Percentiles rank a stretch among this genome's conserved stretches.
Conservation (phyloP, 2,888 invertebrate species). For the Fragum sueziense region DNA sequence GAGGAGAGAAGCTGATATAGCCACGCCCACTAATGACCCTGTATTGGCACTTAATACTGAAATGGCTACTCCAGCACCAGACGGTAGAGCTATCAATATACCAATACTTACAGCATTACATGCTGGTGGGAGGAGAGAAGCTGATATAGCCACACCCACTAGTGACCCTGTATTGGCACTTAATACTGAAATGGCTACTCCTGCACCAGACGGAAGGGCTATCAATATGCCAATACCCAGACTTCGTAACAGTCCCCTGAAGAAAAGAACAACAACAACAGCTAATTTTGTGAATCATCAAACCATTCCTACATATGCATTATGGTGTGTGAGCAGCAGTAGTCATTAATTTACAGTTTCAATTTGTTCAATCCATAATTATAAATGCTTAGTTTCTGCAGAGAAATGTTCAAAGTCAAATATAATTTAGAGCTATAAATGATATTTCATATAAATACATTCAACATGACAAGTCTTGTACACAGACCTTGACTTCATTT, state of each 20-base stretch:
- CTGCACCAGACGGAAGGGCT: slow-evolving; percentile 91
- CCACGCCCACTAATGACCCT: slow-evolving; percentile 91
- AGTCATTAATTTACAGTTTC: no score
- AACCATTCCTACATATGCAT: no score
- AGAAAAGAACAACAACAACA: neutral
- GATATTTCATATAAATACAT: no score
- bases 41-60: slow-evolving; percentile 91
- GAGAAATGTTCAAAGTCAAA: no score
- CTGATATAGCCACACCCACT: slow-evolving; percentile 92
- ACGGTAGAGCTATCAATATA: slow-evolving; percentile 89
- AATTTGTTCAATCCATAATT: no score
- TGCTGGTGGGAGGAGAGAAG: slow-evolving; percentile 90
- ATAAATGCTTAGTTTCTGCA: no score
- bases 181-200: slow-evolving; percentile 90
- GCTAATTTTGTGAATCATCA: no score
- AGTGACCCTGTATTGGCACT: slow-evolving; percentile 90
- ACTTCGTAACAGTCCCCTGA: slow-evolving; percentile 86
- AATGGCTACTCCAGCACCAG: slow-evolving; percentile 90
- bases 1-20: slow-evolving; percentile 90
- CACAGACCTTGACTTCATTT: no score
- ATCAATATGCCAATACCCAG: slow-evolving; percentile 88
- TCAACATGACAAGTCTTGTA: no score
- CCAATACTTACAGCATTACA: slow-evolving; percentile 90
- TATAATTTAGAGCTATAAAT: no score
- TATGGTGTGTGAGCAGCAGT: no score